A percentile compares a stretch with the other conserved stretches of the same genome.
Conservation (phyloP, 1,140 invertebrate genomes). For the Zaprionus gabonicus region DNA sequence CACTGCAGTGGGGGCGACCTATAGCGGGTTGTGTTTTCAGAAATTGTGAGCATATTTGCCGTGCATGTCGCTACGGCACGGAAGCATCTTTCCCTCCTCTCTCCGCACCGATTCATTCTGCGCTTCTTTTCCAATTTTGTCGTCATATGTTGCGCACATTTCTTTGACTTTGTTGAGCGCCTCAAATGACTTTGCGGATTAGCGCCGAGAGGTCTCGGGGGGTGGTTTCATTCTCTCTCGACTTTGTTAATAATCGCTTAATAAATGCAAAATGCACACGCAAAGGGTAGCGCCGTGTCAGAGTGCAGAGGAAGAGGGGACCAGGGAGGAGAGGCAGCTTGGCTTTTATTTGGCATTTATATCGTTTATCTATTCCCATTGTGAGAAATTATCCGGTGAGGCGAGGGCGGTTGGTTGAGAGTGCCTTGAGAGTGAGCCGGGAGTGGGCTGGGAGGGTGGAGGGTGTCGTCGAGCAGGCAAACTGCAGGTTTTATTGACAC, state of each 20-base stretch:
- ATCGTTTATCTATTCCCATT: slow-evolving; percentile 76
- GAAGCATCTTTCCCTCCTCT: slow-evolving; percentile 32
- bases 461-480: not conserved
- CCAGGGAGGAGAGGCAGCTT: not conserved
- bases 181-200: slow-evolving; percentile 83
- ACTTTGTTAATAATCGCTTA: slow-evolving; percentile 83
- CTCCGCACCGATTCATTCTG: not conserved
- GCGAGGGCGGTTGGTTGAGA: not conserved
- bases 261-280: slow-evolving; percentile 83
- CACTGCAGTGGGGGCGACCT: not conserved
- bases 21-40: not conserved
- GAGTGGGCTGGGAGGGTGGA: not conserved
- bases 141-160: slow-evolving; percentile 80
- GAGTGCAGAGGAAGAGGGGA: not conserved
- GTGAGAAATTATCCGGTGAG: slow-evolving; percentile 27
- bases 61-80: slow-evolving; percentile 50
- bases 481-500: slow-evolving; percentile 26
- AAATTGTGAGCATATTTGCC: slow-evolving; percentile 83
- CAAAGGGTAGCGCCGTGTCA: slow-evolving; percentile 11
- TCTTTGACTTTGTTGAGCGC: slow-evolving; percentile 29
- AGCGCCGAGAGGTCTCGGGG: slow-evolving; percentile 40
- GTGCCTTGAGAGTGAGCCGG: not conserved
- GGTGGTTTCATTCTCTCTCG: slow-evolving; percentile 37
- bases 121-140: slow-evolving; percentile 31
- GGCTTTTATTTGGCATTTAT: slow-evolving; percentile 74